Evolutionary conservation across 2,797 vertebrate genomes (phyloP), one percentile per base, ranked within the genome.

Genomic region (Peromyscus nudipes): DNA sequence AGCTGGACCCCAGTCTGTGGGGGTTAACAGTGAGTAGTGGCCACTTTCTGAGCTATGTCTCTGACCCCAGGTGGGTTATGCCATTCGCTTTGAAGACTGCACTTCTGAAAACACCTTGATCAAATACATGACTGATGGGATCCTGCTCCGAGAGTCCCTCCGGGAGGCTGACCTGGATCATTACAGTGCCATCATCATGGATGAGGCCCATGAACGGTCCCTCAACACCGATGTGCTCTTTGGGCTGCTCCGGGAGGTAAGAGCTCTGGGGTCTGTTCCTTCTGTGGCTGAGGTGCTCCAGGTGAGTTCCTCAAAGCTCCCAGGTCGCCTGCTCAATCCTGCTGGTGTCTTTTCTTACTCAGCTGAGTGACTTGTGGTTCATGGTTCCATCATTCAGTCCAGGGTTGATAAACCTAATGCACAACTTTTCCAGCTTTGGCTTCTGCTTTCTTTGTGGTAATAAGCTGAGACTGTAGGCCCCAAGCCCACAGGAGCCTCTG

Each of bases 61-160:
- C 57, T 69, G 2, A 37, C 57, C n/a, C 34, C 96, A 99, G 99
- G 99, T 99, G 84, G 99, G 99, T 69, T 99, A 99, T 0, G 99
- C 99, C 46, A 99, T 99, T 96, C 99, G 99, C 79, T 99, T 99
- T 96, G 99, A 99, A 98, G 99, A 99, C 98, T 99, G 99, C 97
- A 99, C 99, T 0, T 99, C 99, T 0, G 99, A 99, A 98, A 99
- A 99, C 96, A 99, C 99, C 0, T 98, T 99, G 97, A 99, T 99
- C 96, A 99, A 99, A 95, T 99, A 99, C 98, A 99, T 99, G 99
- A 99, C 99, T 0, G 99, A 99, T 0, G 99, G 99, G 46, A 99
- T 99, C 98, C 98, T 99, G 92, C 99, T 99, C 71, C 99, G 99
- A 4, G 99, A 99, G 98, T 99, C 99, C 0, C 98, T 99, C 97